These are phyloP conservation scores for Larimichthys crocea DNA, from an alignment of 2,113 vertebrate genomes.

Conservation along the genomic window DNA sequence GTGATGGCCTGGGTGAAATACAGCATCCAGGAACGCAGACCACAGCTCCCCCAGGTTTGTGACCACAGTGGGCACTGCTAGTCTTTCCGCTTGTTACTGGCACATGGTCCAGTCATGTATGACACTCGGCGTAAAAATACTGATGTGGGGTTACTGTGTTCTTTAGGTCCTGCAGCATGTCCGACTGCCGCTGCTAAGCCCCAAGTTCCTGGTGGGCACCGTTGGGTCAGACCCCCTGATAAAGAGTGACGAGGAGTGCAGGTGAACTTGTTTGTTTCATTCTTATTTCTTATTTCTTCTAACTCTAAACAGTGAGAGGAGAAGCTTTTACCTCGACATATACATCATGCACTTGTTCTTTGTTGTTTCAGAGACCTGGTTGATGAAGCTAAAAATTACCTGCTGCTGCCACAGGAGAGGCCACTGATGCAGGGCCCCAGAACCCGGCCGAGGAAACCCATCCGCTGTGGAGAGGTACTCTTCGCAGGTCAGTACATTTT, in stretches of 20 bases:
- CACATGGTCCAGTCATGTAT: background rate
- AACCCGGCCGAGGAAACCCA: constrained; percentile 95
- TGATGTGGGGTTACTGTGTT: constrained; percentile 12
- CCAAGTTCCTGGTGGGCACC: constrained; percentile 98
- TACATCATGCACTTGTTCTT: background rate
- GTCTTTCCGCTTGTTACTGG: no score
- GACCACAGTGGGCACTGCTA: no score
- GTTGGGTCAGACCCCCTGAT: constrained; percentile 99
- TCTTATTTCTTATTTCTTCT: background rate
- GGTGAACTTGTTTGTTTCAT: constrained; percentile 78
- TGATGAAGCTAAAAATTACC: constrained; percentile 98
- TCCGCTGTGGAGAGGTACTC: constrained; percentile 97
- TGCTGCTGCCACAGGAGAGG: constrained; percentile 96
- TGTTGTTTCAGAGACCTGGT: constrained; percentile 90
- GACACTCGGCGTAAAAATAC: background rate
- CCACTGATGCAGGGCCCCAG: constrained; percentile 98
- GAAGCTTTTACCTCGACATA: background rate
- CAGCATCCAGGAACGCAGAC: constrained; percentile 97
- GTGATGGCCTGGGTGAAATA: constrained; percentile 99
- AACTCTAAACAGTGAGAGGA: background rate
- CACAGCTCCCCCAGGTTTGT: constrained; percentile 94
- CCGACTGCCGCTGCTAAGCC: constrained; percentile 94
- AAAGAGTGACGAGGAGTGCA: constrained; percentile 98
- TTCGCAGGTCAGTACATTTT: constrained; percentile 89
- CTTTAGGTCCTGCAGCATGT: constrained; percentile 95